Evolutionary conservation across 2,797 vertebrate genomes (phyloP).

Genomic region (Pagetopsis macropterus): DNA sequence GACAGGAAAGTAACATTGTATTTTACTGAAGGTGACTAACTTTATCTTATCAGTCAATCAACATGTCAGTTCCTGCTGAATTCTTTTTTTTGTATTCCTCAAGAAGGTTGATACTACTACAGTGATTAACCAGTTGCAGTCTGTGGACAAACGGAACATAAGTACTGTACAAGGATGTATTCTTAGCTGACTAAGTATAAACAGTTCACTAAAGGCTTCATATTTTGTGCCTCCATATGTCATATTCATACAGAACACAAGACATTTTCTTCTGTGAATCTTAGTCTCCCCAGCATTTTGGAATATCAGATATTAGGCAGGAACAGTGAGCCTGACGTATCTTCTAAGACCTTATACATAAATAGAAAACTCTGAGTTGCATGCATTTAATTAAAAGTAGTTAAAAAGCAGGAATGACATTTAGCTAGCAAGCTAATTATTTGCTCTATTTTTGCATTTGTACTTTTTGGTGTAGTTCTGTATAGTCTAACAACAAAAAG

Average conservation of each 20-base stretch:
- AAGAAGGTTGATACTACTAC: too few species aligned
- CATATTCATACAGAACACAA: slow-evolving; percentile 43
- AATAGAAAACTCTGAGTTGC: slow-evolving; percentile 18
- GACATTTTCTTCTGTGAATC: neutral
- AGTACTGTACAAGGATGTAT: neutral
- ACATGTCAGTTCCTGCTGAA: slow-evolving; percentile 38
- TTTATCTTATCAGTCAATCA: slow-evolving; percentile 10
- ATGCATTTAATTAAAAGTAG: neutral
- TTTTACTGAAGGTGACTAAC: neutral
- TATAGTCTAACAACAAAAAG: neutral
- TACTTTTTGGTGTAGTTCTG: neutral
- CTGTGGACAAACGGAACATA: neutral
- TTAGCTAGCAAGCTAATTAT: slow-evolving; percentile 7
- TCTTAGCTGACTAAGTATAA: neutral
- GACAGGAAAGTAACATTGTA: neutral
- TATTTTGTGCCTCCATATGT: slow-evolving; percentile 22
- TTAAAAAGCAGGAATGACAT: slow-evolving; percentile 19
- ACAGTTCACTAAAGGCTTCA: slow-evolving; percentile 18
- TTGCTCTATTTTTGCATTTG: slow-evolving; percentile 1
- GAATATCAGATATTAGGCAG: slow-evolving; percentile 40
- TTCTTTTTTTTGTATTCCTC: neutral
- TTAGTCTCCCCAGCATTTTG: slow-evolving; percentile 75
- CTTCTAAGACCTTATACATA: neutral
- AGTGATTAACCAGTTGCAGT: slow-evolving; percentile 7
- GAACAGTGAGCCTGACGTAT: neutral